Evolutionary conservation across 2,797 vertebrate species (phyloP).

Genomic region (Eulemur mongoz): DNA sequence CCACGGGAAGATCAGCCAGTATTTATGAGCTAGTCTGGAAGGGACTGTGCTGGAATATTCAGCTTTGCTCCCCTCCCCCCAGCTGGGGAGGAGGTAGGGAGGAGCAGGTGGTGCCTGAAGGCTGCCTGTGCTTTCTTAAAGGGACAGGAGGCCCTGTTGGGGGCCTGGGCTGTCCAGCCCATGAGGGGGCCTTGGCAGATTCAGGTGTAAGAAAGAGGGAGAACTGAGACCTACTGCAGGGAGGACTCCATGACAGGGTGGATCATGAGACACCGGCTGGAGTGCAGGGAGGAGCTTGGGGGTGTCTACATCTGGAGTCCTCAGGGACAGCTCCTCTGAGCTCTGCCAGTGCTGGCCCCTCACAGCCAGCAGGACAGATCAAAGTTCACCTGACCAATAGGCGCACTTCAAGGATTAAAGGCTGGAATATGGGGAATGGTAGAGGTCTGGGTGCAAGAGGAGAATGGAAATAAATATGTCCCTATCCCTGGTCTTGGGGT

Average conservation of each 20-base stretch:
- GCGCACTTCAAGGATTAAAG: not conserved
- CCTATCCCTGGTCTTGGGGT: not conserved
- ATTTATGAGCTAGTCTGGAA: slow-evolving; percentile 7
- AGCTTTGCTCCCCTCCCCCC: not conserved
- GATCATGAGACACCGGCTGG: not conserved
- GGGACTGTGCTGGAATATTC: not conserved
- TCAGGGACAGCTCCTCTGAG: not conserved
- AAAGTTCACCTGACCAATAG: not conserved
- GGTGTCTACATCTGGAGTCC: not conserved
- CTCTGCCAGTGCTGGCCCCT: not conserved
- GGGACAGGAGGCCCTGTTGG: not conserved
- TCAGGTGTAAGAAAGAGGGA: not conserved
- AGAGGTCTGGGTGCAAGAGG: not conserved
- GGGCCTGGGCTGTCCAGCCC: not conserved
- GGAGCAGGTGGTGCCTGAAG: not conserved
- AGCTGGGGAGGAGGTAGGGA: not conserved
- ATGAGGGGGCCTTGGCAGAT: not conserved
- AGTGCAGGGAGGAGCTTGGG: not conserved
- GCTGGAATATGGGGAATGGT: not conserved
- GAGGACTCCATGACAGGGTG: accelerated
- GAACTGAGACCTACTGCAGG: not conserved
- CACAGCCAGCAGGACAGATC: not conserved
- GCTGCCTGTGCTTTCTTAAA: slow-evolving; percentile 20
- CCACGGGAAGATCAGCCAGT: not conserved
- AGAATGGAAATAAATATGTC: not conserved